Percentiles rank a stretch among this genome's conserved stretches.
Evolutionary conservation across 2,797 vertebrate species (phyloP).

Genomic region (Podarcis lilfordi): DNA sequence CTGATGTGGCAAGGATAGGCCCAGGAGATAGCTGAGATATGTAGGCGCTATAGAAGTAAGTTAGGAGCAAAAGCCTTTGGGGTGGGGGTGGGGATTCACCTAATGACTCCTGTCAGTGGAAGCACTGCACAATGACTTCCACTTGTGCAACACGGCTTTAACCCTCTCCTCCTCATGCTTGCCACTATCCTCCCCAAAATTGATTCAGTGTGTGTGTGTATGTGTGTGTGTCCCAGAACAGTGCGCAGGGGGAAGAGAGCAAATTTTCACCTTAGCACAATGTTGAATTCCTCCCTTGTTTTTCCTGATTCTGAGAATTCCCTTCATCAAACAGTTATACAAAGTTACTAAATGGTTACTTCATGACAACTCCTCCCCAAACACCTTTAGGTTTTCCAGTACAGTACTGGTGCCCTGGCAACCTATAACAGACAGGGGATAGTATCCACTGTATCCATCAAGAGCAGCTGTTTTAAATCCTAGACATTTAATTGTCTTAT

Average conservation of each 20-base stretch:
- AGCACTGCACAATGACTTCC: too few relatives aligned
- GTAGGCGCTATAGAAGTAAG: neutral
- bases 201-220: too few relatives aligned
- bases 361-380: too few relatives aligned
- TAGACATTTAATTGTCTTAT: neutral
- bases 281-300: too few relatives aligned
- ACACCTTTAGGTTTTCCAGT: neutral
- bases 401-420: neutral
- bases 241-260: too few relatives aligned
- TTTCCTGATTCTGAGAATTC: neutral
- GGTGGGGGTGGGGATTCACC: too few relatives aligned
- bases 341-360: neutral
- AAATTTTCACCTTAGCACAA: too few relatives aligned
- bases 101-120: too few relatives aligned
- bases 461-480: neutral
- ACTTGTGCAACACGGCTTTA: too few relatives aligned
- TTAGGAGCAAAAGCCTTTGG: neutral
- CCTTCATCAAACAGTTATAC: neutral
- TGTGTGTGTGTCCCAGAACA: too few relatives aligned
- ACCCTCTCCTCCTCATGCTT: too few relatives aligned
- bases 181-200: too few relatives aligned
- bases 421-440: neutral
- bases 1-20: neutral
- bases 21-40: neutral
- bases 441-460: neutral